phyloP scores from a whole-genome alignment of 2,797 vertebrate species.

The Manis crassicaudata region DNA sequence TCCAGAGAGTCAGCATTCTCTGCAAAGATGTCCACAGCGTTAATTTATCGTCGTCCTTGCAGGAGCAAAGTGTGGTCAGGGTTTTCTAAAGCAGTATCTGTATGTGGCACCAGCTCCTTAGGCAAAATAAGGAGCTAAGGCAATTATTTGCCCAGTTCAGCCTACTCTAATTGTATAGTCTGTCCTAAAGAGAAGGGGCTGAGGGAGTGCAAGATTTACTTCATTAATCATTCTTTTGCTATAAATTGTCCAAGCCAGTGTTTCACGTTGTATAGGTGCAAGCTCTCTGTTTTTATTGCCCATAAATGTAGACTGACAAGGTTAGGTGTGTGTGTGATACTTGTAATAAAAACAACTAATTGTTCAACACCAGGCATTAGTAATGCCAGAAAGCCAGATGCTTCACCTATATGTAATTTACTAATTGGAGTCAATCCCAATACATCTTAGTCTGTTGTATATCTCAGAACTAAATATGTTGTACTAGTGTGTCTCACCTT shows the following conservation, averaged over 20 bases:
- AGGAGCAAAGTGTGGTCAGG: conserved; percentile 5
- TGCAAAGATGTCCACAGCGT: conserved; percentile 14
- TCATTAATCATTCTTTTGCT: conserved; percentile 48
- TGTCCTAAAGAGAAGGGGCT: conserved; percentile 14
- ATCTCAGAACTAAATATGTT: neutral
- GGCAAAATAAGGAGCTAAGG: conserved; percentile 1
- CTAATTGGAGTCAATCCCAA: neutral
- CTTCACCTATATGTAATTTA: neutral
- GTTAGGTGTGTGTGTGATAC: conserved; percentile 1
- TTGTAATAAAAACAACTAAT: neutral
- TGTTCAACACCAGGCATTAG: neutral
- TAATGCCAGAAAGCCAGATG: neutral
- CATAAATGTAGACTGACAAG: neutral
- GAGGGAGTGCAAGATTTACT: neutral
- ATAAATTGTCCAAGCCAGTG: neutral
- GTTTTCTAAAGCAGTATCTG: neutral
- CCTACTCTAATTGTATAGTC: neutral
- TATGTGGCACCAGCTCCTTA: neutral
- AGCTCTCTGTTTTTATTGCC: neutral
- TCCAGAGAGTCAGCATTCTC: conserved; percentile 58
- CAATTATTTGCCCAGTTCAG: neutral
- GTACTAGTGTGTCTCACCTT: neutral
- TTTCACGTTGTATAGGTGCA: neutral
- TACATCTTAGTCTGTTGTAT: neutral
- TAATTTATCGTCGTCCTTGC: neutral